Evolutionary conservation across 2,113 vertebrate genomes (phyloP), one percentile per base, ranked within the genome.

Genomic region (Menura novaehollandiae): DNA sequence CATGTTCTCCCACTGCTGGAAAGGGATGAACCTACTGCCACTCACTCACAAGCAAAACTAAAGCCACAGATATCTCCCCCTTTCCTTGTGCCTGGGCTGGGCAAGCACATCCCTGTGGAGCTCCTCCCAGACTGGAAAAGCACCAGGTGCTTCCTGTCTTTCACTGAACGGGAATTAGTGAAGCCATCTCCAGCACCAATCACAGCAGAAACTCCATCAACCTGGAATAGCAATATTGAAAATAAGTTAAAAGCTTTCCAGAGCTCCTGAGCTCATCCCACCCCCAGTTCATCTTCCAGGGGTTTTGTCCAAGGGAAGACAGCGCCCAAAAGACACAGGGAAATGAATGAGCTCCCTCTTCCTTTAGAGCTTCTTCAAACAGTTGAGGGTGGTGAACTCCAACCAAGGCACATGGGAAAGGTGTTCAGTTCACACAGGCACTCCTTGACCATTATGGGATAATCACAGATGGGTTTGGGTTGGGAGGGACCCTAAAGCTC

Each of bases 111-210:
- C 15, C 5, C 0, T 3, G 1, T 11, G n/a, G 13, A 83, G 21
- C 60, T 69, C 28, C 28, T 71, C 27, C 46, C 16, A 11, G 20
- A 14, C 15, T 22, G 33, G 24, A 32, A 46, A 52, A 71, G 11
- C 22, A n/a, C 16, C 7, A 0, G 3, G 5, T n/a, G 10, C 46
- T 79, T 43, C 46, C 10, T 1, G 1, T 11, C 17, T 60, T 32
- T 28, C 41, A 27, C 13, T 10, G 32, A 11, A 67, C 3, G 18
- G 37, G 37, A 66, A 49, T 49, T 11, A 39, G 3, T 12, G 58
- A 37, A 49, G 47, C 30, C 26, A 28, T 8, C 33, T 59, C 26
- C 43, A 56, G 26, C 76, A 51, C 28, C 19, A 47, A 15, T 14
- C 19, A 2, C 4, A 47, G 30, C 37, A 84, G 30, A 9, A 83